phyloP scores from a whole-genome alignment of 2,797 vertebrate species.

The Poecilia wingei region DNA sequence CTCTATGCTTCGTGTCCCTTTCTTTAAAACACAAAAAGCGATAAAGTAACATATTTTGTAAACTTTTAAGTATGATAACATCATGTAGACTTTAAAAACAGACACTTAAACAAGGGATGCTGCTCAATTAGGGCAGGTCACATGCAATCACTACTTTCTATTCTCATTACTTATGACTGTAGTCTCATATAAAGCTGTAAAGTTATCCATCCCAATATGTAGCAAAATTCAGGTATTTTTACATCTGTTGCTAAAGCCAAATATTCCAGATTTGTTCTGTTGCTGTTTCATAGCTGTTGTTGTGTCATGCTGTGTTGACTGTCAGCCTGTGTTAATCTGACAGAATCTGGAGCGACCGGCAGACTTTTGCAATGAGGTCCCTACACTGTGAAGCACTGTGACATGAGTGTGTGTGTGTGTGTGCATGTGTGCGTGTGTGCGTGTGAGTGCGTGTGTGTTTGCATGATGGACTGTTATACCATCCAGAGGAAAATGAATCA shows the following conservation, averaged over 20 bases:
- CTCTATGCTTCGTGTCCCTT: constrained; percentile 5
- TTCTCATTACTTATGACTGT: constrained; percentile 31
- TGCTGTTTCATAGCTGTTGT: constrained; percentile 49
- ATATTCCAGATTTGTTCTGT: constrained; percentile 67
- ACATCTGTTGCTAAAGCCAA: constrained; percentile 77
- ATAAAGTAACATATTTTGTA: constrained; percentile 32
- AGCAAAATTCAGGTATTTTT: constrained; percentile 79
- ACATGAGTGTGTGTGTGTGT: constrained; percentile 13
- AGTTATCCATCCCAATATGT: constrained; percentile 69
- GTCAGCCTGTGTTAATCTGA: constrained; percentile 45
- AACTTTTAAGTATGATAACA: constrained; percentile 21
- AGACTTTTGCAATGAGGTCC: constrained; percentile 55
- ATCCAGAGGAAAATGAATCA: constrained; percentile 38
- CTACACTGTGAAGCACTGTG: constrained; percentile 71
- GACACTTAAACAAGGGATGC: constrained; percentile 14
- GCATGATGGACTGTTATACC: constrained; percentile 52
- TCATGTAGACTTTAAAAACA: constrained; percentile 16
- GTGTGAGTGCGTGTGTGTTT: constrained; percentile 28
- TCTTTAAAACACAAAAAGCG: constrained; percentile 4
- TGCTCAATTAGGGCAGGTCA: constrained; percentile 24
- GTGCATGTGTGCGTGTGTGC: constrained; percentile 12
- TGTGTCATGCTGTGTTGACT: constrained; percentile 43
- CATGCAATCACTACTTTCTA: constrained; percentile 11
- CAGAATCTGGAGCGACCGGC: constrained; percentile 32
- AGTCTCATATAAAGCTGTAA: constrained; percentile 52